Evolutionary conservation across 1,140 invertebrate genomes (phyloP), one percentile per base, ranked within the genome.

Genomic region (Goniozus legneri): DNA sequence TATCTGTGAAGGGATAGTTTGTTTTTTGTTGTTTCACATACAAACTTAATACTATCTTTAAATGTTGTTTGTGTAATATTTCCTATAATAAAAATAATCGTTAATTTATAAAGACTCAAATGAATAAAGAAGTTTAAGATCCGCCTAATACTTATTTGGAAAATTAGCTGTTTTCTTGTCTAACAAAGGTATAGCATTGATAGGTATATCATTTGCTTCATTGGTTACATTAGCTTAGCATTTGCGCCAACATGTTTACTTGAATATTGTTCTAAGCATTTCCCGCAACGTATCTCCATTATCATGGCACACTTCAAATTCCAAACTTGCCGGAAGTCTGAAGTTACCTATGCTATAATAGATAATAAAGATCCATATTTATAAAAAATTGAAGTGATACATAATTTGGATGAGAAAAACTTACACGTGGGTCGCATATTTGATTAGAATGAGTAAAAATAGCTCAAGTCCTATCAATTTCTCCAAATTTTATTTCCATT

Each of bases 231-330:
- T 87, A n/a, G 54, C 86, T 89, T 48, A 96, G 77, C 87, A 97
- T 97, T 70, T 97, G 94, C 3, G 94, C 93, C 16, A 94, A 94
- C 87, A 96, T 97, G 67, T 97, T 94, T 12, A 91, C 88, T 78
- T 95, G 91, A 4, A 91, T 95, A 71, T 98, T 98, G 67, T 97
- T 66, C 97, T 81, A 52, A 99, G 77, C 95, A 99, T 98, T 80
- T 99, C 97, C 38, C 95, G 80, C 83, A 99, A 95, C 0, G 97
- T 99, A 62, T 99, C 97, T 75, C 98, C 96, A 78, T 99, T 99
- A n/a, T 97, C 97, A 78, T 99, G 96, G 36, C 91, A 84, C 27
- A 97, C 91, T 82, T 99, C 97, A 80, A 99, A 99, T 60, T 98
- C 97, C 97, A 99, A 6, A 91, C 91, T 68, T 95, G 88, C 97